Evolutionary conservation across 2,888 invertebrate species (phyloP).

Genomic region (Carabus problematicus): DNA sequence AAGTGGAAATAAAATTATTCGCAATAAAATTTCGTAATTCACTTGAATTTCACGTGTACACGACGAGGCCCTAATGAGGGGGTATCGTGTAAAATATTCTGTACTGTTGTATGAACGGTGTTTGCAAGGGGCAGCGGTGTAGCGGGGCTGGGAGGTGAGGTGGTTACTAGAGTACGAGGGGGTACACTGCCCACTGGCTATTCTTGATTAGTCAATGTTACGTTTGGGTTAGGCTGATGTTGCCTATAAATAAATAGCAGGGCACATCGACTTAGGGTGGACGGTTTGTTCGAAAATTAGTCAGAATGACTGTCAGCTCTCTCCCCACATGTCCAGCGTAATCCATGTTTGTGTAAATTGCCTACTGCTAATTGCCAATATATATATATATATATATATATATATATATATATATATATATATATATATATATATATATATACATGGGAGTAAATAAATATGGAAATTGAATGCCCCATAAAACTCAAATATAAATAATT

Average conservation of each 20-base stretch:
- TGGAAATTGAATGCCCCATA: too few species aligned
- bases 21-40: conserved; percentile 37
- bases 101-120: background rate
- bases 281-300: conserved; percentile 35
- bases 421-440: too few species aligned
- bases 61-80: conserved; percentile 16
- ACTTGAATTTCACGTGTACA: conserved; percentile 11
- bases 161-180: too few species aligned
- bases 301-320: conserved; percentile 31
- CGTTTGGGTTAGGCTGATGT: conserved; percentile 27
- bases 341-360: conserved; percentile 36
- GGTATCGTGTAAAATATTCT: conserved; percentile 25
- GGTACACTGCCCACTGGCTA: background rate
- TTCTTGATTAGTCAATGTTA: conserved; percentile 24
- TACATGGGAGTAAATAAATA: too few species aligned
- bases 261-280: conserved; percentile 11
- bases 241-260: conserved; percentile 26
- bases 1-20: conserved; percentile 32
- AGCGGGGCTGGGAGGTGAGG: too few species aligned
- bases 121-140: background rate
- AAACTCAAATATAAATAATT: too few species aligned
- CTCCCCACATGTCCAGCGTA: conserved; percentile 18
- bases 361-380: conserved; percentile 31
- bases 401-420: too few species aligned
- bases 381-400: too few species aligned